phyloP scores from a whole-genome alignment of 2,113 vertebrate genomes.

The Syngnathus scovelli region DNA sequence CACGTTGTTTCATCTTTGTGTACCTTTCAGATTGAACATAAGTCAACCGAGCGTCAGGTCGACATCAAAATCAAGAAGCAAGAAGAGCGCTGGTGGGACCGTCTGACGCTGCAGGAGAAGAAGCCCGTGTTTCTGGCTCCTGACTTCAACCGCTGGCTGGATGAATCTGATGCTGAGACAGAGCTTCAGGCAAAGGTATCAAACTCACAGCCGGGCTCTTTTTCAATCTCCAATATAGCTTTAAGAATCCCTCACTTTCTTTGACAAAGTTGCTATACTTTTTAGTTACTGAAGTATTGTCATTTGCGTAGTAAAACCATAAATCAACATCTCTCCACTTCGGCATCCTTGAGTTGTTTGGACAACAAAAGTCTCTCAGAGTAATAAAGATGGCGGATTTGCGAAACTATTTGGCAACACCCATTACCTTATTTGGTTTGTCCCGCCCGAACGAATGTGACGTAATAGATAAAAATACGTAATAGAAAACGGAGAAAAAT shows the following conservation, averaged over 20 bases:
- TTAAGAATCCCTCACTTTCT: background rate
- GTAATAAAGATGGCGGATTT: too few species aligned
- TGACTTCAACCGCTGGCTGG: conserved; percentile 95
- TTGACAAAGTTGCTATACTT: background rate
- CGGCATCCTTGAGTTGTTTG: too few species aligned
- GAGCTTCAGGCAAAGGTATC: conserved; percentile 85
- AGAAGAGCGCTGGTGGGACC: conserved; percentile 86
- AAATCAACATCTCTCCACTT: too few species aligned
- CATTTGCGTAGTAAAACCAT: too few species aligned
- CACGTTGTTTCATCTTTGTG: background rate
- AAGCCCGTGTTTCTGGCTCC: conserved; percentile 86
- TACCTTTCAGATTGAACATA: conserved; percentile 72
- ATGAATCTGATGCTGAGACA: conserved; percentile 94
- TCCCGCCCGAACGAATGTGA: too few species aligned
- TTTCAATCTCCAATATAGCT: background rate
- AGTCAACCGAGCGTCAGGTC: conserved; percentile 86
- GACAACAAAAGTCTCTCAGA: too few species aligned
- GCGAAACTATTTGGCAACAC: too few species aligned
- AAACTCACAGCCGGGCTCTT: background rate
- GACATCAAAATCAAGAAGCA: conserved; percentile 86
- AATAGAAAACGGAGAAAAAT: too few species aligned
- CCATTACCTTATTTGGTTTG: too few species aligned
- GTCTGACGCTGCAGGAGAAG: conserved; percentile 88
- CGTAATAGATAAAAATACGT: too few species aligned
- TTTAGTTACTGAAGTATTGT: background rate